These are phyloP conservation scores for Mechanitis messenoides DNA, from an alignment of 2,888 invertebrate species.

Conservation along the genomic window DNA sequence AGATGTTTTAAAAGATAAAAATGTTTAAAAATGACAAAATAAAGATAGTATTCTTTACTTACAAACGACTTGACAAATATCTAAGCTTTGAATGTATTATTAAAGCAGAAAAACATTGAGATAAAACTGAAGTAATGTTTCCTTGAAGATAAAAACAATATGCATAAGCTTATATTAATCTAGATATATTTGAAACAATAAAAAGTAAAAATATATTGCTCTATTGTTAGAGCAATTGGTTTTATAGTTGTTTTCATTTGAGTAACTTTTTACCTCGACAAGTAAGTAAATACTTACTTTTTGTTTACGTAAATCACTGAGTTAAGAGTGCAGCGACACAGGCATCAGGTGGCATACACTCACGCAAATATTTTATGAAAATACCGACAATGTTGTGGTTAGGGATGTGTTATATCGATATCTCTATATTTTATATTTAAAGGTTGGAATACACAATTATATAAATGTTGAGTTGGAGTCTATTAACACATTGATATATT, in stretches of 20 bases:
- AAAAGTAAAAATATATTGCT: too few relatives aligned
- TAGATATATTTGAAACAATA: too few relatives aligned
- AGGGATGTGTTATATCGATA: slow-evolving; percentile 47
- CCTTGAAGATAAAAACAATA: neutral
- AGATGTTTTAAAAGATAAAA: neutral
- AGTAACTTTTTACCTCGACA: slow-evolving; percentile 34
- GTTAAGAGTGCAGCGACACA: slow-evolving; percentile 66
- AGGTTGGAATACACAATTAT: too few relatives aligned
- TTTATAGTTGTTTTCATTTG: neutral
- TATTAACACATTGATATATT: too few relatives aligned
- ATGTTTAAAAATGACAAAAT: neutral
- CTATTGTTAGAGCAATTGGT: too few relatives aligned
- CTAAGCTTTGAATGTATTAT: slow-evolving; percentile 1
- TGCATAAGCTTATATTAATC: too few relatives aligned
- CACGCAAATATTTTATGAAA: slow-evolving; percentile 75
- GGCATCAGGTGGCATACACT: slow-evolving; percentile 72
- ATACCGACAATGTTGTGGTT: slow-evolving; percentile 58
- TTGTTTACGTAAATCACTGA: slow-evolving; percentile 68
- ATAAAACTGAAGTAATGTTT: neutral
- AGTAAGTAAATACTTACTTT: slow-evolving; percentile 38
- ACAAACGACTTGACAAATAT: neutral
- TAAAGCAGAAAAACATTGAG: neutral
- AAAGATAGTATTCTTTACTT: neutral
- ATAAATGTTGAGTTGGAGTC: too few relatives aligned
- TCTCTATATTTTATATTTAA: neutral